These are phyloP conservation scores for Sarotherodon lohbergeri DNA, from an alignment of 2,113 vertebrate genomes.

Conservation along the genomic window DNA sequence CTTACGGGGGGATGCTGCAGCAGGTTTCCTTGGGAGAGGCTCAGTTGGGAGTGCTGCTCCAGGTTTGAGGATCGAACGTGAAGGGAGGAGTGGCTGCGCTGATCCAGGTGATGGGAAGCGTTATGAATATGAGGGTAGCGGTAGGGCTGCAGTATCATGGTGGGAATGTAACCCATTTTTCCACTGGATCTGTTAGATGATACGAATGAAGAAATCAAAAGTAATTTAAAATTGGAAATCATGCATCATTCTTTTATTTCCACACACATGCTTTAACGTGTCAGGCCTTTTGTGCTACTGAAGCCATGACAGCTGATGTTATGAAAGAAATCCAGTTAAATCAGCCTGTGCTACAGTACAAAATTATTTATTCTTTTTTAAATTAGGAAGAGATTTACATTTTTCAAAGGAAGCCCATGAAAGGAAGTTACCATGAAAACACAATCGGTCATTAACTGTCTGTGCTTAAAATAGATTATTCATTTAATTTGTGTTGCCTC, in stretches of 20 bases:
- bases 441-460: background rate
- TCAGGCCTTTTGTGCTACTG: background rate
- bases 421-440: background rate
- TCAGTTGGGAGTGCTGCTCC: constrained; percentile 15
- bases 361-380: background rate
- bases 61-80: background rate
- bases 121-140: constrained; percentile 65
- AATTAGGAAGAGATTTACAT: background rate
- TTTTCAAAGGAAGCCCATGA: background rate
- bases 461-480: background rate
- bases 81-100: background rate
- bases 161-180: constrained; percentile 77
- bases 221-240: background rate
- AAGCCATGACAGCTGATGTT: background rate
- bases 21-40: constrained; percentile 50
- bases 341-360: fast-evolving
- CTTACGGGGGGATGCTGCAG: background rate
- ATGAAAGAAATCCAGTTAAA: background rate
- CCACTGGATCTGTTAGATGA: constrained; percentile 68
- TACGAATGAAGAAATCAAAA: background rate
- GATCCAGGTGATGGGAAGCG: background rate
- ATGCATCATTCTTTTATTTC: background rate
- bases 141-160: constrained; percentile 78
- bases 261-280: background rate
- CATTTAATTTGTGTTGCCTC: background rate